phyloP scores from a whole-genome alignment of 1,140 invertebrate genomes.

The Grapholita molesta region DNA sequence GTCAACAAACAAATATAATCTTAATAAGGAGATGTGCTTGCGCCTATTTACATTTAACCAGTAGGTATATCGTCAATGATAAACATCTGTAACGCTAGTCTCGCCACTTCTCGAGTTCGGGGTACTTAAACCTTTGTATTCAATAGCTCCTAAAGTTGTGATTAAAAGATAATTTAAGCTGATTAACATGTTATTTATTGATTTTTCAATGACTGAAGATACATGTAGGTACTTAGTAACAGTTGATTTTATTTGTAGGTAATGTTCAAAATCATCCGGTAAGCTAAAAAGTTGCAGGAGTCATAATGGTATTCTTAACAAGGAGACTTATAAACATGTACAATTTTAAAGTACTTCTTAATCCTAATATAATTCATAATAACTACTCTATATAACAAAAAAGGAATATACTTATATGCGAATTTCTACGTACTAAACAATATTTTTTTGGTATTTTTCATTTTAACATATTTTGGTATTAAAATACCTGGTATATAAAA shows the following conservation, averaged over 20 bases:
- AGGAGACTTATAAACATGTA: background rate
- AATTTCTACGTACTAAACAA: background rate
- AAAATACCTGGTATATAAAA: conserved; percentile 18
- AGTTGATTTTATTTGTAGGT: background rate
- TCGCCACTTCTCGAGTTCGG: too few species aligned
- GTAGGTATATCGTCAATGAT: too few species aligned
- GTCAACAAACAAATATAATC: too few species aligned
- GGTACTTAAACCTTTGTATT: too few species aligned
- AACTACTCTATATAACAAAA: background rate
- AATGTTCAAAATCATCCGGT: background rate
- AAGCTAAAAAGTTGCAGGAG: background rate
- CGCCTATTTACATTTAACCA: too few species aligned
- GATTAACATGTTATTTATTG: conserved; percentile 62
- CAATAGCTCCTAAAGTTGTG: background rate
- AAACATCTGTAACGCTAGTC: too few species aligned
- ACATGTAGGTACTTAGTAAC: conserved; percentile 35
- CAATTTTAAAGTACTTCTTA: background rate
- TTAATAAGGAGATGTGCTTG: too few species aligned
- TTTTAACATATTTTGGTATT: conserved; percentile 11
- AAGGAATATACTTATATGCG: background rate
- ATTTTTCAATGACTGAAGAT: conserved; percentile 17
- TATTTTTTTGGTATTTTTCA: conserved; percentile 14
- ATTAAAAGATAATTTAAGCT: conserved; percentile 36
- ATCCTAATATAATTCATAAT: background rate
- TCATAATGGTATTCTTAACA: background rate